phyloP scores from a whole-genome alignment of 2,888 invertebrate genomes.

The Pedicia rivosa region DNA sequence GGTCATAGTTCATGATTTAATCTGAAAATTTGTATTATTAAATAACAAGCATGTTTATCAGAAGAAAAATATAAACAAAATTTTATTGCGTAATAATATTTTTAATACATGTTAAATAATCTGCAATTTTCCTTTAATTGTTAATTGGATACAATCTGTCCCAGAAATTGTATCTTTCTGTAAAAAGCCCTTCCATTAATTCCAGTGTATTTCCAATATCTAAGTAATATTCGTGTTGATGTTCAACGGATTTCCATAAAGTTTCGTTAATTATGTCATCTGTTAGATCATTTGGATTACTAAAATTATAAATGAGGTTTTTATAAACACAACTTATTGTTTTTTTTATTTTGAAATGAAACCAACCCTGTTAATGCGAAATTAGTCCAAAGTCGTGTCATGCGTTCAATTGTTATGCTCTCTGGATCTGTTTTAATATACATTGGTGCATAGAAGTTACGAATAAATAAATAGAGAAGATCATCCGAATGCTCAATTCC shows the following conservation, averaged over 20 bases:
- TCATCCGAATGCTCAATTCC: constrained; percentile 12
- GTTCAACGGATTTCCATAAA: not conserved
- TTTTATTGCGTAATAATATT: too few relatives aligned
- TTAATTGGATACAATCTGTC: too few relatives aligned
- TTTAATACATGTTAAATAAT: too few relatives aligned
- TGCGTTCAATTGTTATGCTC: constrained; percentile 25
- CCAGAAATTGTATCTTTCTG: too few relatives aligned
- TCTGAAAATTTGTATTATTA: too few relatives aligned
- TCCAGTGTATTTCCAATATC: not conserved
- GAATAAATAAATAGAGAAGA: constrained; percentile 19
- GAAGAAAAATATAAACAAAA: too few relatives aligned
- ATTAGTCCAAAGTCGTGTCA: constrained; percentile 30
- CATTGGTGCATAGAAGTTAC: constrained; percentile 20
- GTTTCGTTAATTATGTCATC: not conserved
- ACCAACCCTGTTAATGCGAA: constrained; percentile 26
- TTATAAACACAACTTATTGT: too few relatives aligned
- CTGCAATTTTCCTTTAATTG: too few relatives aligned
- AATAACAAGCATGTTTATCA: too few relatives aligned
- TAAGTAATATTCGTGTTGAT: not conserved
- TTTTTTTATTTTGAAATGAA: too few relatives aligned
- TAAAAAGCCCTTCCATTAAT: not conserved
- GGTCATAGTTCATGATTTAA: too few relatives aligned
- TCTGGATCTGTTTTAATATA: constrained; percentile 28
- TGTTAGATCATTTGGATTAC: not conserved
- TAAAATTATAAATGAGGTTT: too few relatives aligned